Conservation (phyloP, 1,140 invertebrate species). For the Venturia canescens region DNA sequence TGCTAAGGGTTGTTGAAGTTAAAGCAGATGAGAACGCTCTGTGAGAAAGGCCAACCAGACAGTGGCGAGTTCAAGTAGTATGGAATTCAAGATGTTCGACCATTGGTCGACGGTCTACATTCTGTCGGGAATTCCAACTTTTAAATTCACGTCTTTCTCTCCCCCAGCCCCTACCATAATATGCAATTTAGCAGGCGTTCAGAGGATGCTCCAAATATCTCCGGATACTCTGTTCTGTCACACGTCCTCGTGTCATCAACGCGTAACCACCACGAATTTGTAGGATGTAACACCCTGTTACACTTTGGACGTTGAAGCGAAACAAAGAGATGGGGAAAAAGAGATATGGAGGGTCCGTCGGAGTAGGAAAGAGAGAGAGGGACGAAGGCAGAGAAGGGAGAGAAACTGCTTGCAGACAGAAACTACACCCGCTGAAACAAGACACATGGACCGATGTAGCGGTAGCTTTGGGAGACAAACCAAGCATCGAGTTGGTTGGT, state of each 20-base stretch:
- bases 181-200: not conserved
- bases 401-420: conserved; percentile 23
- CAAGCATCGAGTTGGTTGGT: not conserved
- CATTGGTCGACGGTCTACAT: not conserved
- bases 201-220: not conserved
- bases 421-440: conserved; percentile 27
- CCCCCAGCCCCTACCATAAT: not conserved
- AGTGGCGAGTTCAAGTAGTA: not conserved
- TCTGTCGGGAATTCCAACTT: not conserved
- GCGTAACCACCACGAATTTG: not conserved
- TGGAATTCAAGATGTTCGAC: not conserved
- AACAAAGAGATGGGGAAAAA: conserved; percentile 3
- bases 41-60: too few relatives aligned
- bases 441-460: conserved; percentile 19
- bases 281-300: not conserved
- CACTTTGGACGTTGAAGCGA: conserved; percentile 22
- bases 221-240: not conserved
- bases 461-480: not conserved
- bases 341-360: not conserved
- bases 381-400: not conserved
- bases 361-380: not conserved
- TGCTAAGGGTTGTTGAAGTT: not conserved
- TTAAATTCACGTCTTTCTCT: not conserved
- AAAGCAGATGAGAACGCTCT: not conserved
- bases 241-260: conserved; percentile 7